Conservation (phyloP, 2,888 invertebrate genomes). For the Hirudinaria manillensis region DNA sequence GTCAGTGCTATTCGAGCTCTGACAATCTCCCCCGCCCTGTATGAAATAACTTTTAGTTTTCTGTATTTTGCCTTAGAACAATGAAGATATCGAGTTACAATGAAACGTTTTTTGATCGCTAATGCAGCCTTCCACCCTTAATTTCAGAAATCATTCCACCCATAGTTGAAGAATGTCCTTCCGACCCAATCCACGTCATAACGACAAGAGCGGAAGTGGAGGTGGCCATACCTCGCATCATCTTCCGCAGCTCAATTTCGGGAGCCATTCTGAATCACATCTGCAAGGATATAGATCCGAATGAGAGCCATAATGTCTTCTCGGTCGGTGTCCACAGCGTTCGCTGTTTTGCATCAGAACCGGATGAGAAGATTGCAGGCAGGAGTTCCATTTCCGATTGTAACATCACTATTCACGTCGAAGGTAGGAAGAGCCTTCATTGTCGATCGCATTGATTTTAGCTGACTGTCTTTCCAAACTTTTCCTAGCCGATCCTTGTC, state of each 20-base stretch:
- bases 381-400: neutral
- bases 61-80: neutral
- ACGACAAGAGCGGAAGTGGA: neutral
- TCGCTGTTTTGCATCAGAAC: neutral
- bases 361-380: neutral
- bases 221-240: neutral
- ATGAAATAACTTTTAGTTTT: neutral
- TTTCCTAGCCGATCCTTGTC: slow-evolving; percentile 38
- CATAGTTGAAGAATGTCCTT: slow-evolving; percentile 7
- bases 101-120: no score
- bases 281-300: neutral
- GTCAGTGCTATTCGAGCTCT: neutral
- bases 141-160: slow-evolving; percentile 24
- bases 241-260: slow-evolving; percentile 6
- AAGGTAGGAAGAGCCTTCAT: slow-evolving; percentile 3
- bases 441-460: neutral
- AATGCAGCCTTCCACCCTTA: slow-evolving; percentile 1
- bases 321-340: neutral
- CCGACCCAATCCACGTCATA: neutral
- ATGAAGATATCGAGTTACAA: no score
- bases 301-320: neutral
- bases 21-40: neutral
- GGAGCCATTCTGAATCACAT: slow-evolving; percentile 7
- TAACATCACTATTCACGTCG: slow-evolving; percentile 3
- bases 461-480: neutral